A percentile compares a stretch with the other conserved stretches of the same genome.
Conservation (phyloP, 2,888 invertebrate species). For the Metopia argyrocephala region DNA sequence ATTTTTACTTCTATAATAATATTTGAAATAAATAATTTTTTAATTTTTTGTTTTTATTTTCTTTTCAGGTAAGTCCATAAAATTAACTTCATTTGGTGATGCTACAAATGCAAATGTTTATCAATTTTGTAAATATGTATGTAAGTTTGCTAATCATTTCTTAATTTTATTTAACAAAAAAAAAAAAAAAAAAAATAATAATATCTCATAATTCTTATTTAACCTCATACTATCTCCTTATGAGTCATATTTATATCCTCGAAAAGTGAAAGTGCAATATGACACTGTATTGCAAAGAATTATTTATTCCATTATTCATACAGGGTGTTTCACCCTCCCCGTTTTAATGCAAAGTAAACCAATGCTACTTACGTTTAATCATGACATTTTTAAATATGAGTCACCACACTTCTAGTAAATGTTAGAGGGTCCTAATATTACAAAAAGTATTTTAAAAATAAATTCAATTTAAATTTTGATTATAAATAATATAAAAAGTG, state of each 20-base stretch:
- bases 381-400: conserved; percentile 44
- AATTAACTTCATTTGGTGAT: too few relatives aligned
- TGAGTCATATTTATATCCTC: conserved; percentile 43
- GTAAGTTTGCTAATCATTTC: too few relatives aligned
- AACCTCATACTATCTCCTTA: not conserved
- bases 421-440: not conserved
- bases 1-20: too few relatives aligned
- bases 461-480: not conserved
- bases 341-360: not conserved
- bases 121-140: too few relatives aligned
- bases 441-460: too few relatives aligned
- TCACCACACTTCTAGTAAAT: conserved; percentile 13
- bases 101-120: too few relatives aligned
- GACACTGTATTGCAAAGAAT: conserved; percentile 29
- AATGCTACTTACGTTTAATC: conserved; percentile 12
- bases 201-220: too few relatives aligned
- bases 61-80: conserved; percentile 51
- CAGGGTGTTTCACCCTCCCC: conserved; percentile 4
- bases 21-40: too few relatives aligned
- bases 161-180: too few relatives aligned
- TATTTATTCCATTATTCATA: conserved; percentile 7
- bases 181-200: too few relatives aligned
- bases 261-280: conserved; percentile 57
- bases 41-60: too few relatives aligned
- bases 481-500: not conserved